phyloP scores from a whole-genome alignment of 2,797 vertebrate species.

The Vultur gryphus region DNA sequence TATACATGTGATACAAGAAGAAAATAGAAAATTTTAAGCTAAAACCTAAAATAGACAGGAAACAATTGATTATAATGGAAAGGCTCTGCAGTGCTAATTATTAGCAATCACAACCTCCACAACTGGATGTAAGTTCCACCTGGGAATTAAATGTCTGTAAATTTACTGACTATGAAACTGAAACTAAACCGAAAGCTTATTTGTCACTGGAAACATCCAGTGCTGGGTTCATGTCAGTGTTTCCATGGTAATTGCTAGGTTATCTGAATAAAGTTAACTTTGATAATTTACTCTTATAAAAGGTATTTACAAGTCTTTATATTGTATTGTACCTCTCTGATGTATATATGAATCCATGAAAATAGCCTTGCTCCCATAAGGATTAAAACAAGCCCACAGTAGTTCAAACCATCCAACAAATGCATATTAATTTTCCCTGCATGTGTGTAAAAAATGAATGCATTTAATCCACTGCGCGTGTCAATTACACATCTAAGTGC shows the following conservation, averaged over 20 bases:
- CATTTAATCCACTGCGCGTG: background rate
- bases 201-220: background rate
- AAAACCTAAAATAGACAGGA: background rate
- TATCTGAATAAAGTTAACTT: background rate
- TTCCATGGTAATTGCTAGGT: background rate
- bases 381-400: background rate
- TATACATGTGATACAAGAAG: background rate
- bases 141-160: background rate
- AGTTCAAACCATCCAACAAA: background rate
- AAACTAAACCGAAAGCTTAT: background rate
- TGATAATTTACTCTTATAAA: background rate
- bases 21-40: background rate
- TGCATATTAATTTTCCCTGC: background rate
- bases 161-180: background rate
- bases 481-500: background rate
- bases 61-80: background rate
- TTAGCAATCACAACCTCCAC: background rate
- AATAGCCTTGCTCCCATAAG: background rate
- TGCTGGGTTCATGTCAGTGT: background rate
- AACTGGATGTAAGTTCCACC: background rate
- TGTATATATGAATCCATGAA: background rate
- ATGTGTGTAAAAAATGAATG: background rate
- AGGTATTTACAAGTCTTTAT: background rate
- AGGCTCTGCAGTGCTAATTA: background rate
- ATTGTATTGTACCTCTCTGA: background rate